These are phyloP conservation scores for Alfaro cultratus DNA, from an alignment of 2,797 vertebrate species.

Conservation along the genomic window DNA sequence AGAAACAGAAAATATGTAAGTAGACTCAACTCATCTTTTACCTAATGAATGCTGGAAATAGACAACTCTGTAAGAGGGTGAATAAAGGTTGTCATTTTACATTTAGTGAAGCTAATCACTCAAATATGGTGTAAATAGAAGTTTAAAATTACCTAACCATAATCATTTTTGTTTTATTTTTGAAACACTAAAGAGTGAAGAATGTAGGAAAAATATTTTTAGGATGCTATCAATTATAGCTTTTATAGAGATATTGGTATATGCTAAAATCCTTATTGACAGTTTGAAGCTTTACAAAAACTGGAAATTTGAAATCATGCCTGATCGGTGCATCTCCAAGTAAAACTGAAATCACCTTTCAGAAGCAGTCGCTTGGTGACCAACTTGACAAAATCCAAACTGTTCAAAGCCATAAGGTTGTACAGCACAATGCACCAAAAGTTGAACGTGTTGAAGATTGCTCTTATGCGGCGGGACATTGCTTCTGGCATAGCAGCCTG, in stretches of 20 bases:
- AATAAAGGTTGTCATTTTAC: not conserved
- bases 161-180: not conserved
- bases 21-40: not conserved
- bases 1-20: not conserved
- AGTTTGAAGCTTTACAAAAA: not conserved
- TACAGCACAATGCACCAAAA: slow-evolving; percentile 95
- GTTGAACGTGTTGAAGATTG: slow-evolving; percentile 89
- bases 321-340: not conserved
- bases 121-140: not conserved
- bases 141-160: not conserved
- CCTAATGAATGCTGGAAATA: not conserved
- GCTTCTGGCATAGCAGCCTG: slow-evolving; percentile 87
- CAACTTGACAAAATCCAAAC: slow-evolving; percentile 90
- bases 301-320: not conserved
- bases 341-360: slow-evolving; percentile 77
- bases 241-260: not conserved
- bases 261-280: too few species aligned
- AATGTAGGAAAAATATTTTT: not conserved
- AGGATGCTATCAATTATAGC: not conserved
- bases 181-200: not conserved
- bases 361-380: slow-evolving; percentile 89
- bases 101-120: not conserved
- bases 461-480: slow-evolving; percentile 90
- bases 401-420: slow-evolving; percentile 92
- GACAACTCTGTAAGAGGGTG: not conserved